phyloP scores from a whole-genome alignment of 2,888 invertebrate genomes.

The Drosophila recens region DNA sequence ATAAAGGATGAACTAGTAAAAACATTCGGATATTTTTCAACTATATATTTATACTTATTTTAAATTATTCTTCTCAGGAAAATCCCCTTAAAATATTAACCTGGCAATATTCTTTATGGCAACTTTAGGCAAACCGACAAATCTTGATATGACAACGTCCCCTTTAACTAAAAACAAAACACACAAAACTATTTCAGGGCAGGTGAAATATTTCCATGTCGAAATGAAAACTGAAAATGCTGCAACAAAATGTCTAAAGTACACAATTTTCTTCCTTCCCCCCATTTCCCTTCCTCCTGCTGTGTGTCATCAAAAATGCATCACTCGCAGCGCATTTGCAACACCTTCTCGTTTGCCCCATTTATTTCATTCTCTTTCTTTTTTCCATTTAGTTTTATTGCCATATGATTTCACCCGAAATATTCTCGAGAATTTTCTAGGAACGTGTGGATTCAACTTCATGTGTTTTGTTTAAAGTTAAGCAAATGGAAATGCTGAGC shows the following conservation, averaged over 20 bases:
- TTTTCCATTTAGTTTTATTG: constrained; percentile 13
- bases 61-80: no score
- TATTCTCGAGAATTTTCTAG: constrained; percentile 36
- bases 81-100: not conserved
- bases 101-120: not conserved
- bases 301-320: constrained; percentile 57
- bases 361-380: not conserved
- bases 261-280: constrained; percentile 13
- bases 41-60: no score
- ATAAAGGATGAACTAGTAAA: no score
- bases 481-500: constrained; percentile 35
- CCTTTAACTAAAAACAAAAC: constrained; percentile 13
- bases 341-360: constrained; percentile 37
- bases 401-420: constrained; percentile 21
- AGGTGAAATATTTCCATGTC: constrained; percentile 8
- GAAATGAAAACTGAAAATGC: constrained; percentile 31
- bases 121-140: not conserved
- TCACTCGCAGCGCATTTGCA: constrained; percentile 38
- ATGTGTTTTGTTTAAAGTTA: constrained; percentile 32
- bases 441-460: constrained; percentile 23
- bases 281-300: not conserved
- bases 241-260: constrained; percentile 19
- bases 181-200: constrained; percentile 16
- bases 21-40: no score
- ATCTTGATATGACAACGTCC: constrained; percentile 1